These are phyloP conservation scores for Sebastes flavidus DNA, from an alignment of 2,797 vertebrate species.

Conservation along the genomic window DNA sequence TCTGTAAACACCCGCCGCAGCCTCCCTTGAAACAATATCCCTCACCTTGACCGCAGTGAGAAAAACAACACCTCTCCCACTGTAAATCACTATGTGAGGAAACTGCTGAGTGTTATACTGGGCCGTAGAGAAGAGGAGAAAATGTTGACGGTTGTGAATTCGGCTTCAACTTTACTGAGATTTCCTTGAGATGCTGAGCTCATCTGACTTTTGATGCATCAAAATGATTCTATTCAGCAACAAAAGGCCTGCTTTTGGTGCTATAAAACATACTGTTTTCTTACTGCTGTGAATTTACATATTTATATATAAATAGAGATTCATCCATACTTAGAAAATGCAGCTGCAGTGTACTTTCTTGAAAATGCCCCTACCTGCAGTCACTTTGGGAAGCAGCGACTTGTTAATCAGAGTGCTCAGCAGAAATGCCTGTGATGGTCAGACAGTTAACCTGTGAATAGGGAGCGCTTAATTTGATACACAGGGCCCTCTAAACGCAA, in stretches of 20 bases:
- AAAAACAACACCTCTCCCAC: conserved; percentile 60
- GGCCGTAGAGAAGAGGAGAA: neutral
- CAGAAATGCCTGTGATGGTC: conserved; percentile 48
- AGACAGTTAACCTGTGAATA: conserved; percentile 52
- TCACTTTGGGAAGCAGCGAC: neutral
- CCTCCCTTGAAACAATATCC: conserved; percentile 74
- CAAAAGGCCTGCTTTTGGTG: neutral
- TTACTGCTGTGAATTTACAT: neutral
- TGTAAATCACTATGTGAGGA: conserved; percentile 51
- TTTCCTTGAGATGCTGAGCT: neutral
- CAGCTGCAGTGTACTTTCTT: neutral
- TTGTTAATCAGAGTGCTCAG: conserved; percentile 53
- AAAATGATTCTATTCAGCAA: neutral
- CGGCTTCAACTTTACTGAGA: neutral
- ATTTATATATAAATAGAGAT: too few relatives aligned
- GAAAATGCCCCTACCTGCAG: conserved; percentile 1
- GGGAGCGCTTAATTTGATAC: conserved; percentile 63
- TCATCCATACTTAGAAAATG: neutral
- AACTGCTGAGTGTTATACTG: conserved; percentile 9
- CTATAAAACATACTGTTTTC: neutral
- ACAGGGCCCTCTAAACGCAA: conserved; percentile 38
- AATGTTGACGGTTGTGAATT: neutral
- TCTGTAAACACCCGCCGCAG: conserved; percentile 57
- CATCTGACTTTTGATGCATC: neutral
- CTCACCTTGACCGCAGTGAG: conserved; percentile 71